Conservation (phyloP, 2,888 invertebrate species). For the Nemurella pictetii region DNA sequence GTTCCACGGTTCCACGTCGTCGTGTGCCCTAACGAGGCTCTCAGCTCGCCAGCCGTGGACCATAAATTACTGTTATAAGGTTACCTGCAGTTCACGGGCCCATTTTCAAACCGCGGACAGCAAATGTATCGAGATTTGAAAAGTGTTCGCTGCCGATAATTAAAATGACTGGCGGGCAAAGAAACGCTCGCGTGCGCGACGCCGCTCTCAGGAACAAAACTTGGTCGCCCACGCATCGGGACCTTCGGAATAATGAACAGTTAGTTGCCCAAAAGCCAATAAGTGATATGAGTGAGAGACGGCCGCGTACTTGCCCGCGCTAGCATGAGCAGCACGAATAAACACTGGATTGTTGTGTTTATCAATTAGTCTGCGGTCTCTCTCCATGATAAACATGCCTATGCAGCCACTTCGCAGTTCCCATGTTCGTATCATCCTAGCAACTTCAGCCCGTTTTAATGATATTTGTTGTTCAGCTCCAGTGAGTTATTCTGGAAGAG, state of each 20-base stretch:
- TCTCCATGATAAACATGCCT: background rate
- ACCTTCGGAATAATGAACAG: background rate
- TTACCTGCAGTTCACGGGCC: background rate
- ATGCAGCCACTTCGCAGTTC: background rate
- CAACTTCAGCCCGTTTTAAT: background rate
- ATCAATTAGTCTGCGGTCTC: background rate
- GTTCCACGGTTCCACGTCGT: no score
- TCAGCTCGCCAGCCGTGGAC: background rate
- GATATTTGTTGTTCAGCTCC: background rate
- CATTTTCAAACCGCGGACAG: background rate
- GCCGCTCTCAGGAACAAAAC: background rate
- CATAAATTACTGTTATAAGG: background rate
- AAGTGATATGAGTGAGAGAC: background rate
- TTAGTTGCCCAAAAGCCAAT: background rate
- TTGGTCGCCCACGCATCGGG: background rate
- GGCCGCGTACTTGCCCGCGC: background rate
- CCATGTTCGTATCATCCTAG: no score
- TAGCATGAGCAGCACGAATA: background rate
- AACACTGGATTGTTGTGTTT: background rate
- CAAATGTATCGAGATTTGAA: background rate
- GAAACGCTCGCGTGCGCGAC: background rate
- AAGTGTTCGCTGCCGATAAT: background rate
- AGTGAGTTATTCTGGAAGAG: background rate
- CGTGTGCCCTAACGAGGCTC: background rate
- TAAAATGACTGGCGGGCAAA: background rate